phyloP scores from a whole-genome alignment of 1,140 invertebrate genomes.

The Meloidogyne exigua region DNA sequence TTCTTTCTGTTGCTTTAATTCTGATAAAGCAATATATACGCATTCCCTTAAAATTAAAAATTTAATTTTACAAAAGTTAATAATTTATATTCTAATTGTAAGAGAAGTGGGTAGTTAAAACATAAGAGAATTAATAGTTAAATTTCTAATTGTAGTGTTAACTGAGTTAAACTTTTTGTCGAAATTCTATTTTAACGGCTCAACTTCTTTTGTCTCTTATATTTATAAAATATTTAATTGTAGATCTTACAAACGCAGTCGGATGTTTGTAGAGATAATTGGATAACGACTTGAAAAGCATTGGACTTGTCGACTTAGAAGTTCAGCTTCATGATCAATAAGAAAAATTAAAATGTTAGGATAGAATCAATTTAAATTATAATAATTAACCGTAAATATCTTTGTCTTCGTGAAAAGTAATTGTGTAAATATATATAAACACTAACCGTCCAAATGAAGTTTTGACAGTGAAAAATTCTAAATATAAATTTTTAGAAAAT shows the following conservation, averaged over 20 bases:
- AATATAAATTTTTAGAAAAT: background rate
- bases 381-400: too few relatives aligned
- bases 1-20: background rate
- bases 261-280: background rate
- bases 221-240: too few relatives aligned
- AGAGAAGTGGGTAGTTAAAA: too few relatives aligned
- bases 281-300: background rate
- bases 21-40: background rate
- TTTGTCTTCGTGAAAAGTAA: background rate
- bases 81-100: too few relatives aligned
- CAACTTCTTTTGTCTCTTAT: too few relatives aligned
- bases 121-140: too few relatives aligned
- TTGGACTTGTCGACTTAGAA: background rate
- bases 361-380: too few relatives aligned
- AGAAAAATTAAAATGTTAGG: too few relatives aligned
- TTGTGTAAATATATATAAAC: background rate
- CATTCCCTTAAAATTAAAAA: background rate
- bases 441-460: background rate
- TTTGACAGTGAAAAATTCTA: background rate
- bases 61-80: too few relatives aligned
- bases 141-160: too few relatives aligned
- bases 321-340: background rate
- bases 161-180: too few relatives aligned
- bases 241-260: background rate
- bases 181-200: too few relatives aligned